A percentile compares a stretch with the other conserved stretches of the same genome.
Evolutionary conservation across 2,113 vertebrate species (phyloP).

Genomic region (Callochromis pleurospilus): DNA sequence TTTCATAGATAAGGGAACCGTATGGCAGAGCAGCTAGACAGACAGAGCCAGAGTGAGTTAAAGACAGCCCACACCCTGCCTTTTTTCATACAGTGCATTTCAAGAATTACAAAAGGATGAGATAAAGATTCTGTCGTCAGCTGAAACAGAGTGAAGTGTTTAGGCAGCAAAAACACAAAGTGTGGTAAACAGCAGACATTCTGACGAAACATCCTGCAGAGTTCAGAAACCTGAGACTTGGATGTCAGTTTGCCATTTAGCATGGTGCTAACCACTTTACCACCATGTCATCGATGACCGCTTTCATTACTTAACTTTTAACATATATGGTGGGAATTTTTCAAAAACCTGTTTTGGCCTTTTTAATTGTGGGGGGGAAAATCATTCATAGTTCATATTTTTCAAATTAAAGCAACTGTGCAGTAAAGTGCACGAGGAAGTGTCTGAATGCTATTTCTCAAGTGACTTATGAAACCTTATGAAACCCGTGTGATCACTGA

Average conservation of each 20-base stretch:
- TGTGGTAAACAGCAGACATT: neutral
- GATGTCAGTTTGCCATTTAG: neutral
- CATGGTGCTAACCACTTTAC: neutral
- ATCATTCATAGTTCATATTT: rapidly evolving
- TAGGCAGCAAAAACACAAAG: neutral
- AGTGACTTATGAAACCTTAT: neutral
- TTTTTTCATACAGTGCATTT: neutral
- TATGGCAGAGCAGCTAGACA: neutral
- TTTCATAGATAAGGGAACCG: neutral
- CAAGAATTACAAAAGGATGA: neutral
- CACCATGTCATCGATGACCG: neutral
- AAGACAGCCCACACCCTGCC: neutral
- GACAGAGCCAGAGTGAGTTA: neutral
- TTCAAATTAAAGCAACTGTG: neutral
- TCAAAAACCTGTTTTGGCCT: neutral
- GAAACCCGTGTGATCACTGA: neutral
- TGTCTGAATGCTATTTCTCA: neutral
- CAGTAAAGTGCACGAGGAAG: neutral
- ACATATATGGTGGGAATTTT: neutral
- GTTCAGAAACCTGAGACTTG: neutral
- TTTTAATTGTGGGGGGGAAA: neutral
- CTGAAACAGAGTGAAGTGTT: neutral
- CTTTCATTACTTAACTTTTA: neutral
- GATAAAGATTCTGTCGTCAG: neutral
- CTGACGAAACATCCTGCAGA: neutral